Evolutionary conservation across 1,140 invertebrate species (phyloP).

Genomic region (Microplitis mediator): DNA sequence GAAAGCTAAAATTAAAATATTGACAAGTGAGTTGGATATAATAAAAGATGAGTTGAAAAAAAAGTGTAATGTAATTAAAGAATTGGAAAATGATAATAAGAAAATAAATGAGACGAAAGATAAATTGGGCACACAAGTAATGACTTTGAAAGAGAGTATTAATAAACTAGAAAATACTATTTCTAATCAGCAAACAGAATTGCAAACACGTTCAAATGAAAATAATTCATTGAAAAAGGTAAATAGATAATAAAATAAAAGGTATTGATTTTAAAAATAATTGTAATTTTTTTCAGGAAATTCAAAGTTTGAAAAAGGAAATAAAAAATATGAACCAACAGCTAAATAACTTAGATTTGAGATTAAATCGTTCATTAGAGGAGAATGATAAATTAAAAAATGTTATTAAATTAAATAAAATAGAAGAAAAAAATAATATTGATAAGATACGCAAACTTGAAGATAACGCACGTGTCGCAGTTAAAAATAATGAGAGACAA

Average conservation of each 20-base stretch:
- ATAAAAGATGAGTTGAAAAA: conserved; percentile 55
- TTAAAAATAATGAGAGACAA: conserved; percentile 61
- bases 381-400: conserved; percentile 58
- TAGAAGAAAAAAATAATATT: conserved; percentile 63
- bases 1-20: conserved; percentile 56
- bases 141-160: conserved; percentile 50
- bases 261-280: too few relatives aligned
- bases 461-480: conserved; percentile 48
- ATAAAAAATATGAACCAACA: conserved; percentile 53
- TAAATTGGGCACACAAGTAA: conserved; percentile 54
- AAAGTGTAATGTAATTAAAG: conserved; percentile 51
- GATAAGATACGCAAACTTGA: conserved; percentile 55
- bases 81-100: conserved; percentile 56
- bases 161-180: conserved; percentile 53
- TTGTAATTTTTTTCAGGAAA: not conserved
- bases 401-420: conserved; percentile 53
- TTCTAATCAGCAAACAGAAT: conserved; percentile 44
- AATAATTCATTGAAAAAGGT: conserved; percentile 59
- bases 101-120: conserved; percentile 52
- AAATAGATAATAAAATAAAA: conserved; percentile 11
- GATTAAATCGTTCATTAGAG: conserved; percentile 59
- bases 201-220: conserved; percentile 54
- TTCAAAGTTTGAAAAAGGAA: conserved; percentile 50
- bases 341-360: conserved; percentile 49
- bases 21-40: conserved; percentile 53